Conservation (phyloP, 2,113 vertebrate species). For the Saccopteryx leptura region DNA sequence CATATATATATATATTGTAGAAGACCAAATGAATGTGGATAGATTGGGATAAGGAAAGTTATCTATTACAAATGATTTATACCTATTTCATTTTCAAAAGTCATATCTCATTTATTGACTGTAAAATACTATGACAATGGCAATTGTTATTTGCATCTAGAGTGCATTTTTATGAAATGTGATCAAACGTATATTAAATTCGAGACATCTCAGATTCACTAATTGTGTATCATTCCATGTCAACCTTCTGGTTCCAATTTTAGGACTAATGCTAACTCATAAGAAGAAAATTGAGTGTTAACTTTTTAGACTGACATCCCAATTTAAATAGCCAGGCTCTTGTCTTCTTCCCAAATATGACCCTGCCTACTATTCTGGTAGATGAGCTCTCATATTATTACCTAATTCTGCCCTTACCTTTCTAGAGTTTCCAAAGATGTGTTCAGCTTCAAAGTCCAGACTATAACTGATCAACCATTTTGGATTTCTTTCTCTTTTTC, state of each 20-base stretch:
- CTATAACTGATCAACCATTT: background rate
- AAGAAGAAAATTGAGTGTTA: background rate
- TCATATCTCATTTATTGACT: background rate
- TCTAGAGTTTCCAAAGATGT: background rate
- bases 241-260: background rate
- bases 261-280: background rate
- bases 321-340: background rate
- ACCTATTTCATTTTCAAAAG: background rate
- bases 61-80: background rate
- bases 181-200: background rate
- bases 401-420: background rate
- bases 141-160: background rate
- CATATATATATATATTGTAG: background rate
- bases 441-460: background rate
- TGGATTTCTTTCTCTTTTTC: no score
- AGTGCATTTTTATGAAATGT: background rate
- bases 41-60: background rate
- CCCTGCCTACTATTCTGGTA: background rate
- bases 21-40: background rate
- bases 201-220: background rate
- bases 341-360: background rate
- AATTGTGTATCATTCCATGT: rapidly evolving
- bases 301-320: background rate
- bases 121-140: background rate
- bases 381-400: background rate